Base-by-base conservation (phyloP, 2,888 invertebrate genomes). In the Drosophila heteroneura region DNA sequence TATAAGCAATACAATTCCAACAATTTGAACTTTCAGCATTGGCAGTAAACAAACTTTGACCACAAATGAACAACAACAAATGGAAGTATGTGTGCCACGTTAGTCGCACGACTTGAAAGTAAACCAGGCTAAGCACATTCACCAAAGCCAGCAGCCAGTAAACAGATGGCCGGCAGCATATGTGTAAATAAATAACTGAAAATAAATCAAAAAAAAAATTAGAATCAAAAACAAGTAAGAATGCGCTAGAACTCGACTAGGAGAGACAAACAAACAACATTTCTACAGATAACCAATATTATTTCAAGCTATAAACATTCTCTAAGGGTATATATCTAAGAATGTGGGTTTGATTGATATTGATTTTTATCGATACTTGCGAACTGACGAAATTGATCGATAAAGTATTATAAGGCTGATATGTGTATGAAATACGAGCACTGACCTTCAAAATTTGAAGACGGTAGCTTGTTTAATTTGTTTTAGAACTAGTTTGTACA, bases 51-150 rank as follows among this genome's bases (percentile, higher is more conserved):
- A 82, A 77, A 68, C 66, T 82, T 81, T 67, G 39, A 56, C 67
- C 73, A 56, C 71, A 76, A 80, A 80, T 69, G 73, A 82, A 75
- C 67, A 81, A 78, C 73, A 71, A 78, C 69, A 80, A 82, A 75
- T 52, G 56, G 22, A 64, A 63, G 33, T 1, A 12, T 35, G 12
- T 56, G 35, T 28, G 58, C 59, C 39, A 30, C 32, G 16, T 22
- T 51, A 28, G 39, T 56, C 51, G 56, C 52, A 47, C 14, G 56
- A 60, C 60, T 70, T 37, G 53, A 44, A 74, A 75, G 60, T 75
- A 76, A 85, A 84, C 68, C 74, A 79, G 85, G 81, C 73, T 80
- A 86, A 84, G 79, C 58, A 68, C 69, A 54, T 61, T 39, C 12
- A 39, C 57, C 14, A 47, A 47, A 35, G 33, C 32, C 54, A 49